phyloP scores from a whole-genome alignment of 2,888 invertebrate genomes.

The Tipula vernalis region DNA sequence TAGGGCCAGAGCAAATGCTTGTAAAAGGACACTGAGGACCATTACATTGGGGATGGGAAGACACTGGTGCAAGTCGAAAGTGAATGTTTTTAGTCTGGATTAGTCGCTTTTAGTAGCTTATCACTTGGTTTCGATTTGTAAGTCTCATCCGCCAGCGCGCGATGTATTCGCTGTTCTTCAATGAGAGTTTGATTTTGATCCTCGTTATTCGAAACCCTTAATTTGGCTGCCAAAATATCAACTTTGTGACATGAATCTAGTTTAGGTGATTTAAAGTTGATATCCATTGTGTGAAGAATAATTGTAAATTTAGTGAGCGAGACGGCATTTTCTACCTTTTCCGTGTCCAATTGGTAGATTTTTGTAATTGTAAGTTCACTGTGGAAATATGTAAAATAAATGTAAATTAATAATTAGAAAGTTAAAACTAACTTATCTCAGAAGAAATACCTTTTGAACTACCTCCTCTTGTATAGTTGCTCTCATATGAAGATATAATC shows the following conservation, averaged over 20 bases:
- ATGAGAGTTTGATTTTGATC: neutral
- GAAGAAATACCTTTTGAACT: no score
- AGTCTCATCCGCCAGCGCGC: neutral
- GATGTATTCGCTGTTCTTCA: neutral
- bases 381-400: no score
- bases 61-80: neutral
- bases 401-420: no score
- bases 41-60: neutral
- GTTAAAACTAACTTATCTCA: no score
- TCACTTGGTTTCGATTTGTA: neutral
- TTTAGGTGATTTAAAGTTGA: neutral
- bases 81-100: neutral
- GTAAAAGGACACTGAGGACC: neutral
- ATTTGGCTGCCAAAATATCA: neutral
- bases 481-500: no score
- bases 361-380: no score
- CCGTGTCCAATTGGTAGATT: no score
- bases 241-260: neutral
- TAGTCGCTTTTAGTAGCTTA: neutral
- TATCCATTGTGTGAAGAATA: neutral
- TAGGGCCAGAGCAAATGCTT: neutral
- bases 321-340: neutral
- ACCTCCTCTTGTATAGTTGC: no score
- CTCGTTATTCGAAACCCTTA: neutral
- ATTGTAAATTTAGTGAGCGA: neutral